Base-by-base conservation (phyloP, 37 sponge, comb jelly and placozoan species). In the Aplysina aerophoba region DNA sequence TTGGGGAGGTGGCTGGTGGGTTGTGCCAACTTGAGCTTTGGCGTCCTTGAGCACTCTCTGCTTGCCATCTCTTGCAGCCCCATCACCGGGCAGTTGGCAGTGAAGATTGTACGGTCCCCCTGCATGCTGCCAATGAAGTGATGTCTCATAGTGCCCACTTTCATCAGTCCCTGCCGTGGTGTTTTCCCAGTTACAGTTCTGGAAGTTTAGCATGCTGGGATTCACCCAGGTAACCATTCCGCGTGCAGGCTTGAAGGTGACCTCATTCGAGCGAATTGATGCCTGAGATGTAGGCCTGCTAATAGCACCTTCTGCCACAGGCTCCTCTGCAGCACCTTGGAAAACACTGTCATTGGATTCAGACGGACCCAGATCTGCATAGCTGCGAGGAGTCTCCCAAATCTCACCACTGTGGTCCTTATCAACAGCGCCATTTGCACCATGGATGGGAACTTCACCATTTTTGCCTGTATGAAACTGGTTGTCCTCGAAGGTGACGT, bases 141-240 rank as follows among this genome's bases (percentile, higher is more conserved):
- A n/a, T n/a, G n/a, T n/a, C n/a, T n/a, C n/a, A n/a, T n/a, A n/a
- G n/a, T n/a, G n/a, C n/a, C n/a, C n/a, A n/a, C n/a, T n/a, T n/a
- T n/a, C n/a, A n/a, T n/a, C n/a, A n/a, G n/a, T n/a, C n/a, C n/a
- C n/a, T n/a, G n/a, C n/a, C n/a, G n/a, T n/a, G n/a, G n/a, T n/a
- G n/a, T n/a, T n/a, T 20, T 65, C 22, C 66, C 27, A 25, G 12
- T 30, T 30, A 65, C 74, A 73, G 74, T 33, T 13, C 8, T 73
- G 40, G 20, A 38, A 73, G 74, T 73, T 41, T 41, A 73, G 74
- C 13, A 19, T 73, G 37, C 30, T 6, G 8, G 74, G 35, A 41
- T 73, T 37, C 20, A 73, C 74, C 74, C 74, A 73, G 12, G 74
- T 33, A 13, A 73, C 74, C 41, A 19, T 73, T 8, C 74, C 74